Percentiles rank a stretch among this genome's conserved stretches.
These are phyloP conservation scores for Pseudochromis fuscus DNA, from an alignment of 2,797 vertebrate genomes.

Conservation along the genomic window DNA sequence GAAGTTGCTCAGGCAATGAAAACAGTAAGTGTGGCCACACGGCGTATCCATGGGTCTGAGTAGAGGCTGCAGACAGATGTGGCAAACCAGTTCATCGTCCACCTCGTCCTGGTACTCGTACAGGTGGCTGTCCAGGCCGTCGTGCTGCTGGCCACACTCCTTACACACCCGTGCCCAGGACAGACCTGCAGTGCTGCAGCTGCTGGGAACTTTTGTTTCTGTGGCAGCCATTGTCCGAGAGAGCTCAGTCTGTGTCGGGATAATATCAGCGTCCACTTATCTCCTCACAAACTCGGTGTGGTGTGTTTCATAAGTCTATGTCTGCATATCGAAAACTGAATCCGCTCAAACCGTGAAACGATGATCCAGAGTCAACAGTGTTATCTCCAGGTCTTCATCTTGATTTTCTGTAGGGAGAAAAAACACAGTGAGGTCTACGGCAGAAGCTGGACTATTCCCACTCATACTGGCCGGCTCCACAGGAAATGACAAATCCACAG, in stretches of 20 bases:
- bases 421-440: conserved; percentile 64
- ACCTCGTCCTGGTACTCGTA: conserved; percentile 95
- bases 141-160: conserved; percentile 92
- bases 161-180: conserved; percentile 87
- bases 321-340: conserved; percentile 36
- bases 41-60: conserved; percentile 95
- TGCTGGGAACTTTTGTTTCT: conserved; percentile 74
- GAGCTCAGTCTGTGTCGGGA: conserved; percentile 27
- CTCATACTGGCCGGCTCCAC: conserved; percentile 69
- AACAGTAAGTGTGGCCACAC: conserved; percentile 94
- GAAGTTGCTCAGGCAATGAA: conserved; percentile 92
- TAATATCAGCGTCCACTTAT: conserved; percentile 30
- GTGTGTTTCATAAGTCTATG: conserved; percentile 20
- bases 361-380: conserved; percentile 35
- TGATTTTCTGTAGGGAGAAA: conserved; percentile 76
- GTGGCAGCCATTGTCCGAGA: conserved; percentile 69
- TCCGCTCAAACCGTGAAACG: conserved; percentile 27
- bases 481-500: conserved; percentile 87
- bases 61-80: conserved; percentile 94
- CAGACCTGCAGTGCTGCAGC: conserved; percentile 54
- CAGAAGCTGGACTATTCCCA: conserved; percentile 59
- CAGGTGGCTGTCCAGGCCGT: conserved; percentile 88
- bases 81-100: conserved; percentile 93
- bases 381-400: conserved; percentile 74
- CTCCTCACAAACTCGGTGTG: conserved; percentile 44